A percentile compares a stretch with the other conserved stretches of the same genome.
These are phyloP conservation scores for Numida meleagris DNA, from an alignment of 2,113 vertebrate species.

Conservation along the genomic window DNA sequence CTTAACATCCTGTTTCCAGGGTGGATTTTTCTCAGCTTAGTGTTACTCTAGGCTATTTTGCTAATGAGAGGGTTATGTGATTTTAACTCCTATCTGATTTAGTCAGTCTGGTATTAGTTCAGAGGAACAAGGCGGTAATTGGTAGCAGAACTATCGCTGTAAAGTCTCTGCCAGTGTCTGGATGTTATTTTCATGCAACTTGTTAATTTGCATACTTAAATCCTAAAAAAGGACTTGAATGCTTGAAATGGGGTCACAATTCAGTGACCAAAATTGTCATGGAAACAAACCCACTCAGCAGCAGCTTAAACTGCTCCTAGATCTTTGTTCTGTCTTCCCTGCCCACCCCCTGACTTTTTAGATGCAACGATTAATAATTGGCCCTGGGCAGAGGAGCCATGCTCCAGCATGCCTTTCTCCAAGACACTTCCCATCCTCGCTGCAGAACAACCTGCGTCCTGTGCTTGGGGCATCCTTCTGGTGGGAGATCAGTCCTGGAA, in stretches of 20 bases:
- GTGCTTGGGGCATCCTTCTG: background rate
- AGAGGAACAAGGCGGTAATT: background rate
- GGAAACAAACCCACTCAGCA: background rate
- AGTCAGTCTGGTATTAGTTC: background rate
- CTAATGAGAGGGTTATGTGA: background rate
- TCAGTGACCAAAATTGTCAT: conserved; percentile 18
- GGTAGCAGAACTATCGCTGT: background rate
- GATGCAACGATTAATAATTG: background rate
- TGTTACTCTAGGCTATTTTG: background rate
- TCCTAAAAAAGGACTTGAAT: conserved; percentile 22
- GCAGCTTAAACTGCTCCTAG: background rate
- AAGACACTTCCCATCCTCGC: accelerated
- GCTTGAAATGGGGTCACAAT: background rate
- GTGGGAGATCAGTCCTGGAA: background rate
- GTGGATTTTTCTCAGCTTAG: background rate
- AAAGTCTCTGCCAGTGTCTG: conserved; percentile 12
- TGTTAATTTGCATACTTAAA: background rate
- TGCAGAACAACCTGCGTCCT: background rate
- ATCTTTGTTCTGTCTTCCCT: background rate
- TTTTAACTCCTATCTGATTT: background rate
- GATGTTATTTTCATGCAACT: conserved; percentile 12
- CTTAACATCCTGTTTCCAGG: background rate
- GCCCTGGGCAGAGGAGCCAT: background rate
- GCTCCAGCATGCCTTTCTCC: background rate
- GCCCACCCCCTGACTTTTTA: background rate